Evolutionary conservation across 2,797 vertebrate species (phyloP).

Genomic region (Sebastolobus altivelis): DNA sequence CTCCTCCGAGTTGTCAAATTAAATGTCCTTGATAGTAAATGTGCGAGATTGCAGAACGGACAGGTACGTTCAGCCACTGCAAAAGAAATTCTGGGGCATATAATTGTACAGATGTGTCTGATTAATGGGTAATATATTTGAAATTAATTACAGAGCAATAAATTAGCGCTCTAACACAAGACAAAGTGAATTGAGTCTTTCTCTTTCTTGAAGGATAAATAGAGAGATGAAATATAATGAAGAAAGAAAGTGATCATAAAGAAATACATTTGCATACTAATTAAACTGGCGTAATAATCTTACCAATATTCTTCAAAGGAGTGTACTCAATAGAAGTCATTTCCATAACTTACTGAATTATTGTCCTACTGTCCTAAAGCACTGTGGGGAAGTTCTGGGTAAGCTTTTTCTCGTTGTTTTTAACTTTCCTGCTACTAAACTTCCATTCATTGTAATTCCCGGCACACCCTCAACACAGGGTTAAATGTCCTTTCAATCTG

Average conservation of each 20-base stretch:
- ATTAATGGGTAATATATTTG: slow-evolving; percentile 79
- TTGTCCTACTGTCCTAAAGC: slow-evolving; percentile 50
- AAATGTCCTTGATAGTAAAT: slow-evolving; percentile 33
- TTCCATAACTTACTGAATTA: slow-evolving; percentile 78
- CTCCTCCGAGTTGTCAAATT: slow-evolving; percentile 41
- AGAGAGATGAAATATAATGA: slow-evolving; percentile 85
- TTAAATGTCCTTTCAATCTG: slow-evolving; percentile 75
- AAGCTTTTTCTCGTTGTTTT: slow-evolving; percentile 28
- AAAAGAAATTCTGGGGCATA: slow-evolving; percentile 40
- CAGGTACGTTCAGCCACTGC: slow-evolving; percentile 31
- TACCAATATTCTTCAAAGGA: slow-evolving; percentile 80
- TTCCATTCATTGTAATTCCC: slow-evolving; percentile 55
- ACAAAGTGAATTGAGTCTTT: slow-evolving; percentile 77
- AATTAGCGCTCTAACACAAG: slow-evolving; percentile 73
- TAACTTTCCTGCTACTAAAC: slow-evolving; percentile 40
- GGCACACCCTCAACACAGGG: slow-evolving; percentile 39
- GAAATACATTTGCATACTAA: slow-evolving; percentile 88
- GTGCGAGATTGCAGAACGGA: slow-evolving; percentile 10
- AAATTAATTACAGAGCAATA: slow-evolving; percentile 83
- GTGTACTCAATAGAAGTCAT: slow-evolving; percentile 76
- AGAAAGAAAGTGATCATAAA: slow-evolving; percentile 84
- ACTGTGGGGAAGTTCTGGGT: slow-evolving; percentile 44
- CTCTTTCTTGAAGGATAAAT: slow-evolving; percentile 82
- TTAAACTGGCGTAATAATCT: slow-evolving; percentile 83
- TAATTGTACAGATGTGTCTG: slow-evolving; percentile 73